Base-by-base conservation (phyloP, 2,888 invertebrate species). In the Busseola fusca region DNA sequence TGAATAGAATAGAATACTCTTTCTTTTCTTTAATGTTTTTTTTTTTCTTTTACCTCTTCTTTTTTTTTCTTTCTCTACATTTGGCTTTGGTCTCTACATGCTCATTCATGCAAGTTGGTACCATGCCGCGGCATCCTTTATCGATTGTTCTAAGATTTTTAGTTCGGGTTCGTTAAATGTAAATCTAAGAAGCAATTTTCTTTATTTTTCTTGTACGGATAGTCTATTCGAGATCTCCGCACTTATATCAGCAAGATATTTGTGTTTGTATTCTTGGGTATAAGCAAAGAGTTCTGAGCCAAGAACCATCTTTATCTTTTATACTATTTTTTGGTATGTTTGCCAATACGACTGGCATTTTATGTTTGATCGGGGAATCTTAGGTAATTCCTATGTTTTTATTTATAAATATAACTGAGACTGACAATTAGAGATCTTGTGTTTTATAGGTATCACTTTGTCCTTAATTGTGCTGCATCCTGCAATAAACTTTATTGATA, bases 281-380 rank as follows among this genome's bases (percentile, higher is more conserved):
- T 75, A 72, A 76, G 74, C 63, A 77, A 72, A 57, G 73, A 78
- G 68, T 56, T 64, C 77, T 67, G 81, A 77, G 79, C 83, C 77
- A 84, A 84, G 65, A 74, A 62, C 59, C 56, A 66, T 72, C 57
- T 81, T 72, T 75, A 84, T 84, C 84, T 81, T 74, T 71, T 74
- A 79, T 69, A 70, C 63, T 68, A 72, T 79, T 81, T 76, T 82
- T 63, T 71, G 76, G 72, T 69, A 74, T 83, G 76, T 73, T 76
- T 79, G 69, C 73, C 69, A 76, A 72, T 69, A 68, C 72, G 64
- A 69, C 67, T 69, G 25, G 68, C 60, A 69, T 62, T 66, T 72
- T 72, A 64, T 71, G 63, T 64, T 71, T 50, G 68, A 72, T 68
- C 62, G 25, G n/a, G 40, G 56, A 72, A 71, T 66, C 59, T 68